Evolutionary conservation across 2,113 vertebrate species (phyloP).

Genomic region (Telmatochromis sp.): DNA sequence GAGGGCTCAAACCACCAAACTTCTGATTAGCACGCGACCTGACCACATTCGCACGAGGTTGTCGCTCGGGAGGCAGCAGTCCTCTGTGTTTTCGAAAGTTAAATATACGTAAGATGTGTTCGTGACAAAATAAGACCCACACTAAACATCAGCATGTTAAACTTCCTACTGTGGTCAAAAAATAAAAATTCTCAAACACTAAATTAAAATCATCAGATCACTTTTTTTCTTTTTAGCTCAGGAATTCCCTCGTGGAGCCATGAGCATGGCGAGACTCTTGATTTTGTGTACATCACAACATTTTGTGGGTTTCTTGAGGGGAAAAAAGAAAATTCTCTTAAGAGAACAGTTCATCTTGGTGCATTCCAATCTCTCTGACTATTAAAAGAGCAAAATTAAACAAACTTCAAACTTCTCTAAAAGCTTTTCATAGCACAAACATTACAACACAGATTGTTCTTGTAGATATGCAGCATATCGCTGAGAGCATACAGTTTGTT

Average conservation of each 20-base stretch:
- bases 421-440: neutral
- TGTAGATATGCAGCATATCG: neutral
- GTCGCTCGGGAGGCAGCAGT: neutral
- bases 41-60: neutral
- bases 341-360: neutral
- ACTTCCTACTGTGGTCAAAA: neutral
- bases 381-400: neutral
- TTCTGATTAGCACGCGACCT: neutral
- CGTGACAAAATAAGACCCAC: neutral
- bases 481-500: neutral
- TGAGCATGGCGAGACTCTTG: neutral
- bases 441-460: neutral
- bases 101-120: neutral
- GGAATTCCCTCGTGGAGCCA: neutral
- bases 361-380: neutral
- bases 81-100: neutral
- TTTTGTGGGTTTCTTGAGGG: neutral
- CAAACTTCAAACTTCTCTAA: neutral
- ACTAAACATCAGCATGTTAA: neutral
- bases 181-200: neutral
- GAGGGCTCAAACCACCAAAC: neutral
- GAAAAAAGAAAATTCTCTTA: neutral
- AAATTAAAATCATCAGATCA: neutral
- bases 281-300: neutral
- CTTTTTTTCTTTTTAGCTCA: neutral